Conservation (phyloP, 2,888 invertebrate species). For the Chironomus riparius region DNA sequence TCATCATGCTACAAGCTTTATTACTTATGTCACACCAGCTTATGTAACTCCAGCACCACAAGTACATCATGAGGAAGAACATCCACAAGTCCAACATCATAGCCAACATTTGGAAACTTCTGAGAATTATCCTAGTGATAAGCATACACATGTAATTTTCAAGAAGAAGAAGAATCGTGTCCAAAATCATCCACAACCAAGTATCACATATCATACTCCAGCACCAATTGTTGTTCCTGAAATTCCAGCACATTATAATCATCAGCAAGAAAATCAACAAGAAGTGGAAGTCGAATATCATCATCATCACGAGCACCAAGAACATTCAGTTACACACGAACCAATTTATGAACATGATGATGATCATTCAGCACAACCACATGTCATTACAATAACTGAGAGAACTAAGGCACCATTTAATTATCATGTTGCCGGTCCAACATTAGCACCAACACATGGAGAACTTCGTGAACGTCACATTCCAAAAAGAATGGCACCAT, state of each 20-base stretch:
- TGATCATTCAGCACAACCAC: constrained; percentile 14
- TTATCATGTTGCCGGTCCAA: constrained; percentile 37
- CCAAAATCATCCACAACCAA: neutral
- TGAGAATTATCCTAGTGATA: constrained; percentile 40
- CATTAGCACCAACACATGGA: constrained; percentile 2
- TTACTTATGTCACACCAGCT: constrained; percentile 15
- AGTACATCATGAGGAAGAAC: too few relatives aligned
- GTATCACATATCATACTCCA: neutral
- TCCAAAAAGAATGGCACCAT: constrained; percentile 27
- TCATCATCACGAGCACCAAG: constrained; percentile 23
- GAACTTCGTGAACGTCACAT: constrained; percentile 20
- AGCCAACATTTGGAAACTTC: constrained; percentile 29
- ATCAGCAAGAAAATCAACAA: constrained; percentile 29
- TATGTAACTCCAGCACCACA: neutral
- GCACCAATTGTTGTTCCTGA: constrained; percentile 21
- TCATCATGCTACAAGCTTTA: constrained; percentile 3
- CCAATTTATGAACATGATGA: neutral
- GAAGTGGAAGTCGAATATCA: constrained; percentile 22
- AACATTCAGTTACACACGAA: neutral
- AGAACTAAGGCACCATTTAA: constrained; percentile 35
- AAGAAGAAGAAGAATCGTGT: constrained; percentile 28
- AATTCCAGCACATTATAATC: constrained; percentile 7
- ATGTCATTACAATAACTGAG: constrained; percentile 34
- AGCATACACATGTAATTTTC: constrained; percentile 41
- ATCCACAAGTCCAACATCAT: too few relatives aligned